phyloP scores from a whole-genome alignment of 2,113 vertebrate genomes.

The Illadopsis cleaveri region DNA sequence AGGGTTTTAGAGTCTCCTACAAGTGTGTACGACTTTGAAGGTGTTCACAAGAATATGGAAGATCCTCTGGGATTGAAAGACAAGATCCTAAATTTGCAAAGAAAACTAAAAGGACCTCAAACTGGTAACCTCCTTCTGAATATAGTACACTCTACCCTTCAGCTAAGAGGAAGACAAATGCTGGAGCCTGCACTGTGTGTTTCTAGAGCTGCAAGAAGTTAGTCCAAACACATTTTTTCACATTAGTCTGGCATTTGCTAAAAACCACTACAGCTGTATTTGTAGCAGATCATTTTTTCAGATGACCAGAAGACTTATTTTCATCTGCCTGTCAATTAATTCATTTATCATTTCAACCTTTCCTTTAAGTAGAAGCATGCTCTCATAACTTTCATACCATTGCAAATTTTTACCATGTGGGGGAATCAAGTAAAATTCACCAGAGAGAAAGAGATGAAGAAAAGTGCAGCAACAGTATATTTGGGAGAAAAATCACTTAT shows the following conservation, averaged over 20 bases:
- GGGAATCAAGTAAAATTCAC: conserved; percentile 36
- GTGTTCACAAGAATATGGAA: neutral
- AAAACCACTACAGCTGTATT: conserved; percentile 26
- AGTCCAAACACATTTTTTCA: conserved; percentile 31
- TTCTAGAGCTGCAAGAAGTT: neutral
- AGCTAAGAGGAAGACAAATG: neutral
- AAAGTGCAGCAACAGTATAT: conserved; percentile 27
- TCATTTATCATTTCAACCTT: conserved; percentile 31
- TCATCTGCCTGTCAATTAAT: conserved; percentile 54
- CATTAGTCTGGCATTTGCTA: conserved; percentile 47
- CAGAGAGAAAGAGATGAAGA: neutral
- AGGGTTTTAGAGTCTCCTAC: neutral
- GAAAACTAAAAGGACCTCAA: neutral
- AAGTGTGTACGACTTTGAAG: neutral
- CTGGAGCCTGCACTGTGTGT: neutral
- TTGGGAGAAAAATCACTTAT: conserved; percentile 58
- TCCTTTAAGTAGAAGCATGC: conserved; percentile 38
- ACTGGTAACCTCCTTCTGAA: neutral
- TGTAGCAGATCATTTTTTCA: conserved; percentile 17
- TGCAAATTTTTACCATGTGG: conserved; percentile 58
- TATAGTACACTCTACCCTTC: neutral
- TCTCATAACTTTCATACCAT: conserved; percentile 42
- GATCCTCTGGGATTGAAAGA: neutral
- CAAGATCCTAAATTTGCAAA: neutral
- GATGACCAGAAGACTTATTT: conserved; percentile 36